These are phyloP conservation scores for Acanthurus lineatus DNA, from an alignment of 2,797 vertebrate genomes.

Conservation along the genomic window DNA sequence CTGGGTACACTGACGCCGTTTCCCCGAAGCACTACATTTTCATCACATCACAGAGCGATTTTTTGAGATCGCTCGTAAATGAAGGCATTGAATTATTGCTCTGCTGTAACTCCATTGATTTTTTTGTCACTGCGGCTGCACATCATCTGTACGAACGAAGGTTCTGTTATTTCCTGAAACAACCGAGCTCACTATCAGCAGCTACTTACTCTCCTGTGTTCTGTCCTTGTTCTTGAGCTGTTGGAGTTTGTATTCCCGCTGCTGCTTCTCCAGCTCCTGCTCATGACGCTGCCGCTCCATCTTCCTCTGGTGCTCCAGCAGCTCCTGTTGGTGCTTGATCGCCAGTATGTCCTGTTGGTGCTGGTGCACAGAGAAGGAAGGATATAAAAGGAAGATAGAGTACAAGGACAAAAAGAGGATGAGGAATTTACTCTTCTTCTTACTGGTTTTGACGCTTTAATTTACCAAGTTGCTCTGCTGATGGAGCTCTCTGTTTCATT, in stretches of 20 bases:
- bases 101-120: not conserved
- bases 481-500: too few species aligned
- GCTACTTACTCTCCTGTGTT: constrained; percentile 95
- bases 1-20: not conserved
- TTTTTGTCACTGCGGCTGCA: not conserved
- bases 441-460: too few species aligned
- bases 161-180: not conserved
- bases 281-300: constrained; percentile 95
- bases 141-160: not conserved
- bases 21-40: not conserved
- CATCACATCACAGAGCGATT: not conserved
- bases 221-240: constrained; percentile 98
- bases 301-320: constrained; percentile 97
- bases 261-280: constrained; percentile 96
- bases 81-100: not conserved
- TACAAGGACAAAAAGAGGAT: constrained; percentile 9
- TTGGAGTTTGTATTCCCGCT: constrained; percentile 95
- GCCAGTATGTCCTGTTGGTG: constrained; percentile 97
- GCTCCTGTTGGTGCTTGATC: constrained; percentile 97
- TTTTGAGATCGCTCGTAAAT: too few species aligned
- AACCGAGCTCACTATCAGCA: not conserved
- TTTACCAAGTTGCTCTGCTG: too few species aligned
- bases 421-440: too few species aligned
- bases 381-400: not conserved
- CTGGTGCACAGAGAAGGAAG: constrained; percentile 75